Conservation (phyloP, 2,888 invertebrate species). For the Agonopterix heracliana region DNA sequence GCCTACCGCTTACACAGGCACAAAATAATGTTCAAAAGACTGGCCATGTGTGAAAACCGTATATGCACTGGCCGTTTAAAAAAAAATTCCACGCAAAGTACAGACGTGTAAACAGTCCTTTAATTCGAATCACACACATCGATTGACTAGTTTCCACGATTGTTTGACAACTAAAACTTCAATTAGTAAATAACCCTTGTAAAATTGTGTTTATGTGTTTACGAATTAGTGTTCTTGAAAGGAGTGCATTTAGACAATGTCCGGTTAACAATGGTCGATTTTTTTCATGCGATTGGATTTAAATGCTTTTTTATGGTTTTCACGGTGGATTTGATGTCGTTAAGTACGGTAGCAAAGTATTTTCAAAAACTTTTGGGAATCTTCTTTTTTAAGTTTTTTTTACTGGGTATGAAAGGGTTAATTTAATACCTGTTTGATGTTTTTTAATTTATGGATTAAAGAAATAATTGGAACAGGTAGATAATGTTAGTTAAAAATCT, state of each 20-base stretch:
- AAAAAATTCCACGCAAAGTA: constrained; percentile 43
- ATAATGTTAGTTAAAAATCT: no score
- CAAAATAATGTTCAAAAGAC: constrained; percentile 15
- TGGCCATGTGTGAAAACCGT: constrained; percentile 64
- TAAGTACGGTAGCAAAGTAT: constrained; percentile 8
- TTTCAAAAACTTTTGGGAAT: neutral
- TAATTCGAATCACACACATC: constrained; percentile 70
- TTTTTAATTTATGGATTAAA: no score
- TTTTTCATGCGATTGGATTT: constrained; percentile 36
- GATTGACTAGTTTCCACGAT: constrained; percentile 62
- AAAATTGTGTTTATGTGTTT: constrained; percentile 49
- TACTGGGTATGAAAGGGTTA: no score
- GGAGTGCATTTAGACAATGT: constrained; percentile 56
- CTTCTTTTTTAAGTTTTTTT: no score
- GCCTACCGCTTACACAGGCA: no score
- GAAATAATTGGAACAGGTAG: no score
- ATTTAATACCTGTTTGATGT: no score
- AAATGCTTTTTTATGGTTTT: constrained; percentile 39
- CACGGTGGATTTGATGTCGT: constrained; percentile 39
- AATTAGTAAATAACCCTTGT: constrained; percentile 61
- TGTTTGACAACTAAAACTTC: constrained; percentile 35
- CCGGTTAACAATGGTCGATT: constrained; percentile 41
- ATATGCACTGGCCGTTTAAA: constrained; percentile 49
- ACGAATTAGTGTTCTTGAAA: constrained; percentile 44
- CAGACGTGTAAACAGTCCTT: constrained; percentile 61